Conservation (phyloP, 2,113 vertebrate species). For the Phainopepla nitens region DNA sequence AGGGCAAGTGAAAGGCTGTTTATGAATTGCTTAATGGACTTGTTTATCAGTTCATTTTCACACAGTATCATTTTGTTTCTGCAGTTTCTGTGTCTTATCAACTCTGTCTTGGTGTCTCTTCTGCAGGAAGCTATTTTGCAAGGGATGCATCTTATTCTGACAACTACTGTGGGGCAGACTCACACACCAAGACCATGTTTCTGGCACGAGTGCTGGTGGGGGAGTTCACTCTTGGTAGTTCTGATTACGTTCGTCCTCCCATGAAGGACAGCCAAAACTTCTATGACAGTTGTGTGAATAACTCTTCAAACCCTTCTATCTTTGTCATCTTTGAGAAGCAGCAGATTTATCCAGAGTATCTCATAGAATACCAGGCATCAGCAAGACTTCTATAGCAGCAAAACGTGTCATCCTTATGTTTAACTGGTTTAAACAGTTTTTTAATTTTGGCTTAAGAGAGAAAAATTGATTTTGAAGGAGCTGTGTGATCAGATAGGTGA, state of each 20-base stretch:
- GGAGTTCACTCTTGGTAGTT: constrained; percentile 72
- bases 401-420: background rate
- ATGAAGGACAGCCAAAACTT: constrained; percentile 71
- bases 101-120: background rate
- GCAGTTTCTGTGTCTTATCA: background rate
- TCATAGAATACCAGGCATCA: constrained; percentile 76
- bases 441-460: background rate
- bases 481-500: background rate
- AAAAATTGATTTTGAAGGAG: background rate
- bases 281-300: constrained; percentile 90
- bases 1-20: background rate
- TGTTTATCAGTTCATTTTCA: background rate
- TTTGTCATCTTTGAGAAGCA: constrained; percentile 91
- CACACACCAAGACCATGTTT: constrained; percentile 75
- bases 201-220: constrained; percentile 87
- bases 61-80: background rate
- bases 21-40: background rate
- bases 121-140: constrained; percentile 92
- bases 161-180: constrained; percentile 57
- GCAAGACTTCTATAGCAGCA: background rate
- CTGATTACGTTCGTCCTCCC: constrained; percentile 77
- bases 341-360: constrained; percentile 91
- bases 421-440: background rate
- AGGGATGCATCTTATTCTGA: constrained; percentile 85
- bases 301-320: constrained; percentile 76